These are phyloP conservation scores for Sorex araneus DNA, from an alignment of 2,113 vertebrate genomes.

Conservation along the genomic window DNA sequence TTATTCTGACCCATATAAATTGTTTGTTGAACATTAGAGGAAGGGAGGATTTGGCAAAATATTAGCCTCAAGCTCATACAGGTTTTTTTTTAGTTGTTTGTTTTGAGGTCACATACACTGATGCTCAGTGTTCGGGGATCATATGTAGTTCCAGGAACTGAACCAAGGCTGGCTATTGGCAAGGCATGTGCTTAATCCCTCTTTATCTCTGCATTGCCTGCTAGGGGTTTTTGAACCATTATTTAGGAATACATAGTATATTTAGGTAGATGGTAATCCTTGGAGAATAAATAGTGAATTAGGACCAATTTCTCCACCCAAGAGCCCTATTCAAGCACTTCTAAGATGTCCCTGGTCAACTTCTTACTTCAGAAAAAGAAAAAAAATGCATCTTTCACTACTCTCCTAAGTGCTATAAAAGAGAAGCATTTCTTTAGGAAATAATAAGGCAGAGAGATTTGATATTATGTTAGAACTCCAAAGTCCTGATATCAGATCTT, in stretches of 20 bases:
- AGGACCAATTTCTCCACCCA: not conserved
- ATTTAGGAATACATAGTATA: not conserved
- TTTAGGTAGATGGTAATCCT: not conserved
- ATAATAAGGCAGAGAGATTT: not conserved
- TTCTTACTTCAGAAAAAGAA: not conserved
- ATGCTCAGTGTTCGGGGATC: too few relatives aligned
- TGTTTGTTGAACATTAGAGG: not conserved
- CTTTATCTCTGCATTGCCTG: too few relatives aligned
- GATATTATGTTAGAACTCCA: not conserved
- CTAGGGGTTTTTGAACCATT: not conserved
- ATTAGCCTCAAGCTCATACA: not conserved
- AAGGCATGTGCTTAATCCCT: too few relatives aligned
- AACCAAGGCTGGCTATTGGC: too few relatives aligned
- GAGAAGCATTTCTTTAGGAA: not conserved
- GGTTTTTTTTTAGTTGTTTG: too few relatives aligned
- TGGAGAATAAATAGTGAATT: not conserved
- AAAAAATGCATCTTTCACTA: not conserved
- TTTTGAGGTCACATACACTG: not conserved
- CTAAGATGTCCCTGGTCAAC: not conserved
- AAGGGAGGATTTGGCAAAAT: not conserved
- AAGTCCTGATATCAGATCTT: constrained; percentile 31
- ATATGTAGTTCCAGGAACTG: too few relatives aligned
- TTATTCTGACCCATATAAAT: not conserved
- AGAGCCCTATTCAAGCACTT: not conserved
- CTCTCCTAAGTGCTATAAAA: not conserved